Conservation (phyloP, 2,888 invertebrate species). For the Oscheius myriophilus region DNA sequence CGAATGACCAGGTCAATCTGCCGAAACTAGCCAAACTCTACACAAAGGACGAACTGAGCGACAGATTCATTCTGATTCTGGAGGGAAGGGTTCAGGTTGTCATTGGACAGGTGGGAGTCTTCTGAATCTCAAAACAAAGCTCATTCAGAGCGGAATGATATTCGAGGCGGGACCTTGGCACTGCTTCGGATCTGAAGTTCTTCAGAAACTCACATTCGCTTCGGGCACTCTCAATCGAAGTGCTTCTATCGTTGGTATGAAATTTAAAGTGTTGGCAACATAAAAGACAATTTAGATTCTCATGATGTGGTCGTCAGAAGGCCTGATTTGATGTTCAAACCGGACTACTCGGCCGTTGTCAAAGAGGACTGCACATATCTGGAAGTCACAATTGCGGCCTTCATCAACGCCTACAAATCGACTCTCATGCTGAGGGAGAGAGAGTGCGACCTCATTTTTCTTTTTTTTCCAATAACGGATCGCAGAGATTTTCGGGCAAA, state of each 20-base stretch:
- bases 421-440: slow-evolving; percentile 56
- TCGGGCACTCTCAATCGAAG: slow-evolving; percentile 50
- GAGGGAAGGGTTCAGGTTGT: slow-evolving; percentile 84
- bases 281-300: slow-evolving; percentile 30
- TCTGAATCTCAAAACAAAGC: not conserved
- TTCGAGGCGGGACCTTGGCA: slow-evolving; percentile 97
- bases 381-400: slow-evolving; percentile 53
- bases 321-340: slow-evolving; percentile 59
- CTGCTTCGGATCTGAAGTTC: slow-evolving; percentile 81
- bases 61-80: slow-evolving; percentile 89
- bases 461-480: no score
- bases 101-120: slow-evolving; percentile 77
- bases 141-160: slow-evolving; percentile 77
- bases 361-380: slow-evolving; percentile 61
- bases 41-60: slow-evolving; percentile 75
- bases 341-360: slow-evolving; percentile 51
- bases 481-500: no score
- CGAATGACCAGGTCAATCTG: slow-evolving; percentile 49
- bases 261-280: not conserved
- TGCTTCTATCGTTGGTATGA: slow-evolving; percentile 51
- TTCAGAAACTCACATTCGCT: slow-evolving; percentile 45
- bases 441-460: slow-evolving; percentile 17
- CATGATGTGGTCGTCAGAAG: slow-evolving; percentile 48
- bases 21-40: slow-evolving; percentile 70
- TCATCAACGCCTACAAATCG: slow-evolving; percentile 58